Percentiles rank a stretch among this genome's conserved stretches.
phyloP scores from a whole-genome alignment of 2,888 invertebrate species.

The Drosophila greeni region DNA sequence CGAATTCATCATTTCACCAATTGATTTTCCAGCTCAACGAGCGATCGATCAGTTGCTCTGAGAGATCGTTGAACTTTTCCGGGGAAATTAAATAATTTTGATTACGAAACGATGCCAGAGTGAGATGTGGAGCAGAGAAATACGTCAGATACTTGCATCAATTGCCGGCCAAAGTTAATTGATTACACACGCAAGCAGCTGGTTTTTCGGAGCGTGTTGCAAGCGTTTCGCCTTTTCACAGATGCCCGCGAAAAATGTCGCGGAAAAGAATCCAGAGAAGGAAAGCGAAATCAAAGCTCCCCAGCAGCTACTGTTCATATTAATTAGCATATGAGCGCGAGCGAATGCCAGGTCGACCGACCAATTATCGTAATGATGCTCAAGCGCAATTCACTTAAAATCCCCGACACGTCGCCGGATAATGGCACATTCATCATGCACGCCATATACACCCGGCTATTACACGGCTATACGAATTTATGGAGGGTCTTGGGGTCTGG shows the following conservation, averaged over 20 bases:
- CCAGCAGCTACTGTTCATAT: slow-evolving; percentile 44
- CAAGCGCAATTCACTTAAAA: slow-evolving; percentile 48
- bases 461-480: slow-evolving; percentile 22
- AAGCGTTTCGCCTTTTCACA: slow-evolving; percentile 20
- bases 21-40: slow-evolving; percentile 29
- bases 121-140: slow-evolving; percentile 10
- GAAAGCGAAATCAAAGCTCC: slow-evolving; percentile 36
- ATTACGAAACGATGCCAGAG: slow-evolving; percentile 27
- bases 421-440: slow-evolving; percentile 34
- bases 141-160: slow-evolving; percentile 29
- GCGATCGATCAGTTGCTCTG: neutral
- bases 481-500: slow-evolving; percentile 12
- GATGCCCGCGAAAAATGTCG: slow-evolving; percentile 38
- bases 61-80: slow-evolving; percentile 30
- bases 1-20: slow-evolving; percentile 19
- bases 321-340: slow-evolving; percentile 57
- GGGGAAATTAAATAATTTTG: slow-evolving; percentile 28
- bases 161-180: slow-evolving; percentile 43
- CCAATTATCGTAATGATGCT: slow-evolving; percentile 58
- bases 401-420: slow-evolving; percentile 43
- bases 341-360: slow-evolving; percentile 28
- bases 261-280: slow-evolving; percentile 3
- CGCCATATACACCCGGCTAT: slow-evolving; percentile 25
- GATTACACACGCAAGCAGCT: slow-evolving; percentile 35
- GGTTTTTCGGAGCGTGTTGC: slow-evolving; percentile 6